A percentile compares a stretch with the other conserved stretches of the same genome.
phyloP scores from a whole-genome alignment of 2,113 vertebrate genomes.

The Tyto alba region DNA sequence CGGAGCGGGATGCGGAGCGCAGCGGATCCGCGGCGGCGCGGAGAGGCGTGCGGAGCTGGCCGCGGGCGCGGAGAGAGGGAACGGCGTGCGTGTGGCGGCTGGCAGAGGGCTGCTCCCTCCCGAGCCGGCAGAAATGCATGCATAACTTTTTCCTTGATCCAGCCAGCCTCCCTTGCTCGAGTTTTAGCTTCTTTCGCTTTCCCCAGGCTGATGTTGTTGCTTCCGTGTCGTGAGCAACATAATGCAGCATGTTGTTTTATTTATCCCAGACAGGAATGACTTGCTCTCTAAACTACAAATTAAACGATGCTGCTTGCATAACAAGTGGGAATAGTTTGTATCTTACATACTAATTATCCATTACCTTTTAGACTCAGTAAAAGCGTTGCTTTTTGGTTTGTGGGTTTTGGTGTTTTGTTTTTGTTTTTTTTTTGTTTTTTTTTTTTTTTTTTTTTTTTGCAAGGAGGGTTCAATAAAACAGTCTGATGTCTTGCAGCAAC shows the following conservation, averaged over 20 bases:
- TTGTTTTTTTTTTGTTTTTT: too few species aligned
- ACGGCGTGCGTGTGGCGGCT: background rate
- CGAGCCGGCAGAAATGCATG: background rate
- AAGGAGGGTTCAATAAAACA: background rate
- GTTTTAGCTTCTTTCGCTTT: background rate
- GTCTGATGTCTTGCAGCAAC: background rate
- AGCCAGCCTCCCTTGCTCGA: background rate
- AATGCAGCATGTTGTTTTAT: constrained; percentile 60
- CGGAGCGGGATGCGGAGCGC: background rate
- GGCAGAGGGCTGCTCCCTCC: background rate
- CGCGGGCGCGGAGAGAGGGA: background rate
- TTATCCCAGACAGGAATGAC: constrained; percentile 58
- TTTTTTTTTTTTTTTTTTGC: background rate
- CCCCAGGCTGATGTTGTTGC: background rate
- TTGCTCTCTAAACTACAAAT: constrained; percentile 55
- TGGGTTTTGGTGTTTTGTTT: background rate
- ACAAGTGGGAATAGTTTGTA: constrained; percentile 52
- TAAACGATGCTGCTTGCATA: constrained; percentile 57
- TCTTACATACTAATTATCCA: constrained; percentile 40
- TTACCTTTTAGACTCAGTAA: background rate
- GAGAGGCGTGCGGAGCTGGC: background rate
- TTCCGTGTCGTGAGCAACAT: background rate
- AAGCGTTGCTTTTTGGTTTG: background rate
- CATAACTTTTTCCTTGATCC: constrained; percentile 40
- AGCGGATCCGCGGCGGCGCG: too few species aligned